Evolutionary conservation across 2,888 invertebrate genomes (phyloP), one percentile per base, ranked within the genome.

Genomic region (Apamea crenata): DNA sequence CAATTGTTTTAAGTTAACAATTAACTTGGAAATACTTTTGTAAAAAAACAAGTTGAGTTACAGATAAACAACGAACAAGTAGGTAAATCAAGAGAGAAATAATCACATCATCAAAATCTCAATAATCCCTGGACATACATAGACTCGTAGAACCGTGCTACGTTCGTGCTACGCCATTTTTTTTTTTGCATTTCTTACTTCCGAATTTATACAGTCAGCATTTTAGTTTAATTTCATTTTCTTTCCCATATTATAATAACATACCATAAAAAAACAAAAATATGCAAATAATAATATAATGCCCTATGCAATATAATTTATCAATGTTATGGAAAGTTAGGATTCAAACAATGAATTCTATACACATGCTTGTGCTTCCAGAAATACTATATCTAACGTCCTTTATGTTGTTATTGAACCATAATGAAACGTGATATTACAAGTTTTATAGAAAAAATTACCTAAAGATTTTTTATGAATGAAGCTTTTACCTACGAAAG

Each of bases 401-500:
- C 1, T 44, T 16, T 3, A 56, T 16, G 21, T 66, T 65, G 16
- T 53, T 56, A 79, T 32, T 36, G 1, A 65, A 36, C 18, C 21
- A 25, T 53, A 40, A 32, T 69, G 25, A 65, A 69, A 76, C 40
- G 29, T 44, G 32, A 44, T 63, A 36, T 10, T 66, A 59, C n/a
- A 44, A 44, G 32, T 47, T 63, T 66, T n/a, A 44, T 2, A 44
- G 18, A 56, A 47, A 50, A 63, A 56, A 56, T 56, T 50, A 21
- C 36, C 16, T 5, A 50, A 36, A 66, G 0, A 40, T 67, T 63
- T 63, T 53, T 61, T 18, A 18, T 59, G 40, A 69, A 84, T 73
- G 63, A 0, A 29, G 7, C 32, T 73, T 68, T 73, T 50, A 65
- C 21, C 71, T 81, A 81, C 76, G 61, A 61, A 67, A 80, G 40